These are phyloP conservation scores for Muscidifurax raptorellus DNA, from an alignment of 1,140 invertebrate genomes.

Conservation along the genomic window DNA sequence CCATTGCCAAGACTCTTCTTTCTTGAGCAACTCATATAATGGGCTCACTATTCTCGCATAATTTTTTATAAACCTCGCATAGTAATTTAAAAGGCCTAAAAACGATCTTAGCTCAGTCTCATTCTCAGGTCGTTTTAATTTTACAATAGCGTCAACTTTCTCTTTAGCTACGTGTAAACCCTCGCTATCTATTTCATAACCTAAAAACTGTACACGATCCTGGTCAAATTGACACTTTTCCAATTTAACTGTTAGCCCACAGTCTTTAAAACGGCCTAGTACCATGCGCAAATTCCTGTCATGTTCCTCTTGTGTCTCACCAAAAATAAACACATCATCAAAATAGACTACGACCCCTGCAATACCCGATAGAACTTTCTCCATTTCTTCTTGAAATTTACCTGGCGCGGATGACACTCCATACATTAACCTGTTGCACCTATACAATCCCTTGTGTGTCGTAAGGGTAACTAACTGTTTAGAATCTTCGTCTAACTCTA, in stretches of 20 bases:
- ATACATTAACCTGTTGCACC: slow-evolving; percentile 18
- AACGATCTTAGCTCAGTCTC: slow-evolving; percentile 54
- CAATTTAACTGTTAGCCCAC: slow-evolving; percentile 36
- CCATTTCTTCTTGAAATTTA: slow-evolving; percentile 71
- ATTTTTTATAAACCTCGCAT: slow-evolving; percentile 54
- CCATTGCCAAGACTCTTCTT: slow-evolving; percentile 18
- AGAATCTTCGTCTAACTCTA: slow-evolving; percentile 58
- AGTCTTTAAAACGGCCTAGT: slow-evolving; percentile 23
- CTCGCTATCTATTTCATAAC: slow-evolving; percentile 55
- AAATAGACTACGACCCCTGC: slow-evolving; percentile 47
- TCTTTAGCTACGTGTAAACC: slow-evolving; percentile 57
- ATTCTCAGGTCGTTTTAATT: slow-evolving; percentile 48
- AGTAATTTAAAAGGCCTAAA: slow-evolving; percentile 59
- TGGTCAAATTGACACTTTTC: slow-evolving; percentile 50
- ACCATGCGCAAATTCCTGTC: slow-evolving; percentile 11
- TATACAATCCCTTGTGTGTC: slow-evolving; percentile 59
- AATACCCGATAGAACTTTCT: slow-evolving; percentile 61
- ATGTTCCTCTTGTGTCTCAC: slow-evolving; percentile 40
- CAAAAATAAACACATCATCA: slow-evolving; percentile 49
- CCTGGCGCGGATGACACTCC: slow-evolving; percentile 62
- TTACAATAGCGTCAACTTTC: slow-evolving; percentile 54
- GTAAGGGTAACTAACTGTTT: slow-evolving; percentile 41
- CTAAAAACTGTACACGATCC: slow-evolving; percentile 55
- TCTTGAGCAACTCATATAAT: slow-evolving; percentile 32
- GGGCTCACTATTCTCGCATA: slow-evolving; percentile 31